Conservation (phyloP, 2,888 invertebrate species). For the Cephus nigrinus region DNA sequence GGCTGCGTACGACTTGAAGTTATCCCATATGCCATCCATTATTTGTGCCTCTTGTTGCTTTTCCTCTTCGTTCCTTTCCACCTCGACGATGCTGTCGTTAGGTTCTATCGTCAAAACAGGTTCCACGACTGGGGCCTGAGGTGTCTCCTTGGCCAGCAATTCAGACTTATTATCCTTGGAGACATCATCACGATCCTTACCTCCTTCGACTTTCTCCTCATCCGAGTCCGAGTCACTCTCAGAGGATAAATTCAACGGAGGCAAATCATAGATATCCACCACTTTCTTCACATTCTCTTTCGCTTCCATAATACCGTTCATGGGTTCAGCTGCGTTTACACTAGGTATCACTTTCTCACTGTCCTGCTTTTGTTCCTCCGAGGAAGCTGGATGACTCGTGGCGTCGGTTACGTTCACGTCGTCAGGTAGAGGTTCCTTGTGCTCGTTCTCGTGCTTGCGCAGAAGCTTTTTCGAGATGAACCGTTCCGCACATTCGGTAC, state of each 20-base stretch:
- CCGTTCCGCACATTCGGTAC: slow-evolving; percentile 79
- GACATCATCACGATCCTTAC: slow-evolving; percentile 19
- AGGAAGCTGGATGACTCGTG: slow-evolving; percentile 17
- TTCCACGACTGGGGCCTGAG: slow-evolving; percentile 30
- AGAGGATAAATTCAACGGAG: slow-evolving; percentile 82
- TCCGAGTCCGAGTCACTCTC: slow-evolving; percentile 84
- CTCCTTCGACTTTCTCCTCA: slow-evolving; percentile 48
- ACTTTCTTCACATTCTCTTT: slow-evolving; percentile 66
- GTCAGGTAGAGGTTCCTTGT: slow-evolving; percentile 66
- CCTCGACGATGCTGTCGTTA: slow-evolving; percentile 45
- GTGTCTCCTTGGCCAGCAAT: slow-evolving; percentile 22
- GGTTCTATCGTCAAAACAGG: slow-evolving; percentile 14
- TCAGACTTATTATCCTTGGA: slow-evolving; percentile 38
- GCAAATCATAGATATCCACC: slow-evolving; percentile 78
- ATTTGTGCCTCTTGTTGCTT: slow-evolving; percentile 72
- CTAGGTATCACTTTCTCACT: slow-evolving; percentile 24
- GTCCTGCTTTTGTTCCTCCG: slow-evolving; percentile 29
- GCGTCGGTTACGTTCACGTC: slow-evolving; percentile 35
- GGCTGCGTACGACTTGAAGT: slow-evolving; percentile 80
- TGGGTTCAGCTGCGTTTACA: slow-evolving; percentile 24
- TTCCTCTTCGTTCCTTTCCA: slow-evolving; percentile 61
- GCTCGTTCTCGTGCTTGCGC: slow-evolving; percentile 76
- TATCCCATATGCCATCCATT: slow-evolving; percentile 81
- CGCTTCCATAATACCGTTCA: slow-evolving; percentile 51
- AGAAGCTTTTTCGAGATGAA: slow-evolving; percentile 86